phyloP scores from a whole-genome alignment of 1,140 invertebrate genomes.

The Bombyx mori region DNA sequence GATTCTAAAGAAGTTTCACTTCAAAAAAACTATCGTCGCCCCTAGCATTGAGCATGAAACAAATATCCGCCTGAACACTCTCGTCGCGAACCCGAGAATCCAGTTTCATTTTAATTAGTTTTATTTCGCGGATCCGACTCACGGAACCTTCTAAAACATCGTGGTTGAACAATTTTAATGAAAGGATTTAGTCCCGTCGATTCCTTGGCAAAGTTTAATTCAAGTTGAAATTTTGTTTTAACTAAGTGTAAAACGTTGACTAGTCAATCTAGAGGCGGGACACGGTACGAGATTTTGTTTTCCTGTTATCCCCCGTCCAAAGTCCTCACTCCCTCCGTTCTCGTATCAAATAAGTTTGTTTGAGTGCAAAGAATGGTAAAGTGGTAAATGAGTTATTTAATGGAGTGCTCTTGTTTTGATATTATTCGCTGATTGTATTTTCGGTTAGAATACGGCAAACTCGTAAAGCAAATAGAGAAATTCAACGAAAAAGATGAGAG shows the following conservation, averaged over 20 bases:
- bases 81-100: conserved; percentile 3
- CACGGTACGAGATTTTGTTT: too few relatives aligned
- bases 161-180: conserved; percentile 55
- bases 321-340: too few relatives aligned
- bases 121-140: conserved; percentile 43
- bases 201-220: conserved; percentile 32
- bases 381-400: too few relatives aligned
- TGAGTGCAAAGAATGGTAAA: too few relatives aligned
- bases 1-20: too few relatives aligned
- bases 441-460: too few relatives aligned
- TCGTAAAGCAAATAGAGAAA: too few relatives aligned
- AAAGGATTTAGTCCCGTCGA: conserved; percentile 42
- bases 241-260: conserved; percentile 18
- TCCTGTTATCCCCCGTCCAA: too few relatives aligned
- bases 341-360: too few relatives aligned
- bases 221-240: conserved; percentile 31
- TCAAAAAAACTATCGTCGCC: conserved; percentile 3
- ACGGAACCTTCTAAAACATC: conserved; percentile 45
- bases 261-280: conserved; percentile 11
- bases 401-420: too few relatives aligned
- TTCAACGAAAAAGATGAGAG: too few relatives aligned
- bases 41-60: conserved; percentile 5
- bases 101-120: conserved; percentile 23
- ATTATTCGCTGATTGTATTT: too few relatives aligned
- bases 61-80: conserved; percentile 1